Evolutionary conservation across 2,888 invertebrate species (phyloP), one percentile per base, ranked within the genome.

Genomic region (Heteromyza rotundicornis): DNA sequence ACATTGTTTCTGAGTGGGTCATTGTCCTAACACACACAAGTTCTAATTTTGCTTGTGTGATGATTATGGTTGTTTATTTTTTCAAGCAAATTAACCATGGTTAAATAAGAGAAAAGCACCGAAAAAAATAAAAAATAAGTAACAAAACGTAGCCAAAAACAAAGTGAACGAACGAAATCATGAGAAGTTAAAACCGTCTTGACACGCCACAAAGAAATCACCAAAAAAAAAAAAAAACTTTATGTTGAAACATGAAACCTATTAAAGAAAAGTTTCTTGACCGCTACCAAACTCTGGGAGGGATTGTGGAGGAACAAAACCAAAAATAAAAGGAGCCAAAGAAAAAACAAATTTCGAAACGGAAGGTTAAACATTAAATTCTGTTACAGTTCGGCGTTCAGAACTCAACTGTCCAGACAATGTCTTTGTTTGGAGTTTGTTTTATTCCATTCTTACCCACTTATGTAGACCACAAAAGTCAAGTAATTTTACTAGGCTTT

Each of bases 221-320:
- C 27, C 27, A 27, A 27, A n/a, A n/a, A 7, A 7, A 32, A n/a
- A n/a, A n/a, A n/a, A n/a, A n/a, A n/a, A 40, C 14, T 40, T n/a
- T n/a, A 40, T 3, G 17, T 17, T 47, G 47, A 19, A 47, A 47
- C 47, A 20, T 47, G 47, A 47, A 47, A 47, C 47, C 47, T 19
- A 47, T 47, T 47, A 19, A 47, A 19, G 17, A 40, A 32, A 40
- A 47, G 47, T 47, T 47, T 47, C 47, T 47, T 47, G 47, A 47
- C 47, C 47, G 47, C 47, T 47, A n/a, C n/a, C n/a, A 19, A 47
- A 47, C 40, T 40, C 10, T 40, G 5, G n/a, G 14, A 40, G 14
- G 14, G n/a, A 14, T 3, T 14, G n/a, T n/a, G 14, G 40, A 40
- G 14, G 14, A 47, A 14, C 17, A 47, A 17, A 47, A 19, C 47